Evolutionary conservation across 1,140 invertebrate genomes (phyloP).

Genomic region (Brachionus calyciflorus): DNA sequence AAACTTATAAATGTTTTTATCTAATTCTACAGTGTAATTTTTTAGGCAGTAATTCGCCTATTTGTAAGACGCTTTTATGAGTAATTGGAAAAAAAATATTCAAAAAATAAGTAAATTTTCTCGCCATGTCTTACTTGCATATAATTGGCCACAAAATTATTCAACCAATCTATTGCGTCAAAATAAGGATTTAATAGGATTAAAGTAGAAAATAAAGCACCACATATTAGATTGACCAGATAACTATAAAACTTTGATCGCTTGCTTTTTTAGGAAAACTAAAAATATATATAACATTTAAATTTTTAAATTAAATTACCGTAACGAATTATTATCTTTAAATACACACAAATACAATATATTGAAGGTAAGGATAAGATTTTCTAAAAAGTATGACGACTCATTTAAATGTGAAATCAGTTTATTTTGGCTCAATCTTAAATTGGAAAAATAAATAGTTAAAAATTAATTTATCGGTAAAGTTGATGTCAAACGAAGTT

Average conservation of each 20-base stretch:
- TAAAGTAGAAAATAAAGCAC: neutral
- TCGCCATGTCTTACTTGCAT: neutral
- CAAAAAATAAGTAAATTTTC: too few species aligned
- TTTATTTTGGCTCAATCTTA: constrained; percentile 19
- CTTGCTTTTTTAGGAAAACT: neutral
- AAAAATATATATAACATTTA: neutral
- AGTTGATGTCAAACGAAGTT: too few species aligned
- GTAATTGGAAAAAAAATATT: too few species aligned
- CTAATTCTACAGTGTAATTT: too few species aligned
- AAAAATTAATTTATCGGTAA: too few species aligned
- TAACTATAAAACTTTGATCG: neutral
- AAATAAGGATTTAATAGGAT: constrained; percentile 20
- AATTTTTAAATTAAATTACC: neutral
- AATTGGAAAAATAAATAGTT: too few species aligned
- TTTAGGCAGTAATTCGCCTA: too few species aligned
- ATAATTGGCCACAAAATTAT: neutral
- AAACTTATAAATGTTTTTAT: too few species aligned
- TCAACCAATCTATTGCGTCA: constrained; percentile 7
- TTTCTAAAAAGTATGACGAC: neutral
- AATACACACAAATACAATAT: neutral
- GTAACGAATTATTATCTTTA: neutral
- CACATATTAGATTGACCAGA: neutral
- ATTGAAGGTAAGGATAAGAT: neutral
- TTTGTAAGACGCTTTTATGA: too few species aligned
- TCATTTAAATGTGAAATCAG: neutral